Conservation (phyloP, 2,888 invertebrate species). For the Malthinus seriepunctatus region DNA sequence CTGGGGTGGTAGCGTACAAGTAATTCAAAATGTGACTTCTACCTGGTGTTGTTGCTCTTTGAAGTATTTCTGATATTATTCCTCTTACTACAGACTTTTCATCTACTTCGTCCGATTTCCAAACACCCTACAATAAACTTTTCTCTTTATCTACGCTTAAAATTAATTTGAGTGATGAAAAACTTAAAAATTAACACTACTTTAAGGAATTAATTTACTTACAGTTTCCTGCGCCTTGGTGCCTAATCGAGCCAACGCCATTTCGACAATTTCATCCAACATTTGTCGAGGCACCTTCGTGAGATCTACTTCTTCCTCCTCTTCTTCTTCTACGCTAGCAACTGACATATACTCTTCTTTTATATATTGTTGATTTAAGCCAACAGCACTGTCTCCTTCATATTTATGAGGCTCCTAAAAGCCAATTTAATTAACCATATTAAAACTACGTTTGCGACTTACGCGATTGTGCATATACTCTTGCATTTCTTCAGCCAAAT, state of each 20-base stretch:
- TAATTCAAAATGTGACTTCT: not conserved
- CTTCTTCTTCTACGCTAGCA: not conserved
- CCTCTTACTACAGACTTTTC: not conserved
- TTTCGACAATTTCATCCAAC: constrained; percentile 12
- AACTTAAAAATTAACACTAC: not conserved
- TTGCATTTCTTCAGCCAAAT: constrained; percentile 38
- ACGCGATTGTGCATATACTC: constrained; percentile 33
- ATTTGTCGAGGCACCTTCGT: constrained; percentile 4
- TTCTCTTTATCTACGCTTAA: no score
- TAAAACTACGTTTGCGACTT: not conserved
- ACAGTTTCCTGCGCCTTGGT: not conserved
- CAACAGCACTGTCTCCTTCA: constrained; percentile 27
- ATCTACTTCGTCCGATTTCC: not conserved
- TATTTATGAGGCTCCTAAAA: constrained; percentile 15
- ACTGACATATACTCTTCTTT: not conserved
- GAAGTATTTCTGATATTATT: not conserved
- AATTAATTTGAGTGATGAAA: not conserved
- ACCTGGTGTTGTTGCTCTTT: not conserved
- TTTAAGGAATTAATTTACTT: not conserved
- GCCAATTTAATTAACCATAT: not conserved
- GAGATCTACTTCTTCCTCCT: not conserved
- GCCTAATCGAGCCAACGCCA: constrained; percentile 2
- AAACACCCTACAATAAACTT: no score
- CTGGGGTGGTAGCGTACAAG: not conserved
- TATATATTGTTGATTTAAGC: constrained; percentile 4